Percentiles rank a stretch among this genome's conserved stretches.
Conservation (phyloP, 2,888 invertebrate genomes). For the Amblyteles armatorius region DNA sequence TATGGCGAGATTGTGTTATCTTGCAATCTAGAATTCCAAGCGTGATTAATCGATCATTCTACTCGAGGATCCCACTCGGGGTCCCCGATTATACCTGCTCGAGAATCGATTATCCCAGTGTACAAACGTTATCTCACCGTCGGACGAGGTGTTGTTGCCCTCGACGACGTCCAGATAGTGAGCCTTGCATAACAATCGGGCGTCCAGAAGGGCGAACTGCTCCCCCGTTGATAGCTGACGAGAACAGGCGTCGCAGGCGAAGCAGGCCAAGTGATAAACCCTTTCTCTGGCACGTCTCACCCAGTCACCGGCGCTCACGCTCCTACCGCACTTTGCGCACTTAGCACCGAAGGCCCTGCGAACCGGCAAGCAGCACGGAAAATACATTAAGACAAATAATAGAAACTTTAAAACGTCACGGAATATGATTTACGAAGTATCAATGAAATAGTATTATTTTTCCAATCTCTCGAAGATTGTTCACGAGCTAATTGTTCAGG, state of each 20-base stretch:
- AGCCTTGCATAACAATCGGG: constrained; percentile 97
- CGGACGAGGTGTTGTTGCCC: constrained; percentile 94
- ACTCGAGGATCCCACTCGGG: constrained; percentile 17
- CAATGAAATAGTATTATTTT: background rate
- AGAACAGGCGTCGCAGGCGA: constrained; percentile 97
- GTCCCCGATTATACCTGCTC: constrained; percentile 27
- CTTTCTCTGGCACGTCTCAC: constrained; percentile 96
- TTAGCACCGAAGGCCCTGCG: constrained; percentile 96
- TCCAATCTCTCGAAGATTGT: background rate
- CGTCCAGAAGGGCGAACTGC: constrained; percentile 97
- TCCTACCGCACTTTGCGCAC: constrained; percentile 96
- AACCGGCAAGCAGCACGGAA: constrained; percentile 23
- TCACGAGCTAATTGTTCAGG: constrained; percentile 21
- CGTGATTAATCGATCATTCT: constrained; percentile 20
- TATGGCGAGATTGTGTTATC: constrained; percentile 10
- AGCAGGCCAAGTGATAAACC: constrained; percentile 98
- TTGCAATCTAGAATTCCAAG: constrained; percentile 22
- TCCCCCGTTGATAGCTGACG: constrained; percentile 96
- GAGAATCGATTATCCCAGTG: constrained; percentile 31
- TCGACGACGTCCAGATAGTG: constrained; percentile 96
- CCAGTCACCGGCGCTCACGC: constrained; percentile 97
- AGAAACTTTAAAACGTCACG: background rate
- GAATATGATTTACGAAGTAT: constrained; percentile 22
- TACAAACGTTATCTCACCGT: constrained; percentile 87
- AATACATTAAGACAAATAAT: background rate